A percentile compares a stretch with the other conserved stretches of the same genome.
phyloP scores from a whole-genome alignment of 2,113 vertebrate species.

The Amia ocellicauda region DNA sequence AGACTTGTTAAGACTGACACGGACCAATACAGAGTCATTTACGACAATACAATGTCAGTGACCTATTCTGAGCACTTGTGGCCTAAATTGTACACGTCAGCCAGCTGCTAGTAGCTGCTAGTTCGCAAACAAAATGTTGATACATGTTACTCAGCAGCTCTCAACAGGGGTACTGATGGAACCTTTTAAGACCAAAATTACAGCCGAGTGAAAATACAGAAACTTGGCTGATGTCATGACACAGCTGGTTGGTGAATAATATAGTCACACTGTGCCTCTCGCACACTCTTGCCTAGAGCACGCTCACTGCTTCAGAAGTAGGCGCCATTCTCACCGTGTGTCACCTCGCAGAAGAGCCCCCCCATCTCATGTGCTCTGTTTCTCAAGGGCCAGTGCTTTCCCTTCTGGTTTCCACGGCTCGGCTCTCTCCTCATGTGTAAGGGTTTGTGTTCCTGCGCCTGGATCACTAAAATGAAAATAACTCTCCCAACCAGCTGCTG shows the following conservation, averaged over 20 bases:
- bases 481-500: conserved; percentile 60
- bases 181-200: conserved; percentile 66
- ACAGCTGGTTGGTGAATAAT: conserved; percentile 67
- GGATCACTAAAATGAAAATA: neutral
- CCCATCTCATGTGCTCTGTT: neutral
- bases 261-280: conserved; percentile 13
- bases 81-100: conserved; percentile 26
- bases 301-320: neutral
- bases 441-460: neutral
- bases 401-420: too few species aligned
- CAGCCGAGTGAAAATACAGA: conserved; percentile 67
- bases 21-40: conserved; percentile 43
- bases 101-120: conserved; percentile 61
- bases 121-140: conserved; percentile 57
- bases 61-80: conserved; percentile 32
- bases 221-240: conserved; percentile 64
- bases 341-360: conserved; percentile 4
- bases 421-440: conserved; percentile 1
- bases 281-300: neutral
- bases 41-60: conserved; percentile 37
- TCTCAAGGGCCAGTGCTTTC: neutral
- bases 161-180: conserved; percentile 62
- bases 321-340: too few species aligned
- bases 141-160: conserved; percentile 59
- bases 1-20: conserved; percentile 30